phyloP scores from a whole-genome alignment of 2,797 vertebrate species.

The Lerista edwardsae region DNA sequence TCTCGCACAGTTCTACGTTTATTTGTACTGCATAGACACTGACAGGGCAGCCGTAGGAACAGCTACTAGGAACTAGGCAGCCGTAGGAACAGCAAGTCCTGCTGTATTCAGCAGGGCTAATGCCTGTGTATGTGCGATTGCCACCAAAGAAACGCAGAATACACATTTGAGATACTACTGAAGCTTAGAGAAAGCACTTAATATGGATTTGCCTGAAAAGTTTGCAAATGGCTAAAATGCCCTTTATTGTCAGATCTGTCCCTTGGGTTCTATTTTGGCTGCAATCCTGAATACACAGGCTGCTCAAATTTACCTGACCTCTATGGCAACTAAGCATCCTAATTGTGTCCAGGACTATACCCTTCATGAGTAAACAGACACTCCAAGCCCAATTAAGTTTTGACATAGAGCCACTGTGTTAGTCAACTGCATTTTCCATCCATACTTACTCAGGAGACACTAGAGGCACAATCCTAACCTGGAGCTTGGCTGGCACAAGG shows the following conservation, averaged over 20 bases:
- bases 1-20: slow-evolving; percentile 12
- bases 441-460: background rate
- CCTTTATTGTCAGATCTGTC: background rate
- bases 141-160: slow-evolving; percentile 10
- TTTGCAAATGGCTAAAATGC: background rate
- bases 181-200: background rate
- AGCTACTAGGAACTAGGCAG: too few relatives aligned
- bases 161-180: background rate
- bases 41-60: too few relatives aligned
- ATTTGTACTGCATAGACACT: slow-evolving; percentile 18
- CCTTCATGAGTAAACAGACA: background rate
- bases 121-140: too few relatives aligned
- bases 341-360: background rate
- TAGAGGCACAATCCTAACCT: too few relatives aligned
- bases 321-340: background rate
- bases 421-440: slow-evolving; percentile 24
- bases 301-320: background rate
- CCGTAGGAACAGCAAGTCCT: too few relatives aligned
- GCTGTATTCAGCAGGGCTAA: too few relatives aligned
- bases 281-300: background rate
- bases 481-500: too few relatives aligned
- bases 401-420: background rate
- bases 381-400: background rate
- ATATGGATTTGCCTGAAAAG: background rate
- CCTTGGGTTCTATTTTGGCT: background rate